These are phyloP conservation scores for Arctia plantaginis DNA, from an alignment of 2,888 invertebrate species.

Conservation along the genomic window DNA sequence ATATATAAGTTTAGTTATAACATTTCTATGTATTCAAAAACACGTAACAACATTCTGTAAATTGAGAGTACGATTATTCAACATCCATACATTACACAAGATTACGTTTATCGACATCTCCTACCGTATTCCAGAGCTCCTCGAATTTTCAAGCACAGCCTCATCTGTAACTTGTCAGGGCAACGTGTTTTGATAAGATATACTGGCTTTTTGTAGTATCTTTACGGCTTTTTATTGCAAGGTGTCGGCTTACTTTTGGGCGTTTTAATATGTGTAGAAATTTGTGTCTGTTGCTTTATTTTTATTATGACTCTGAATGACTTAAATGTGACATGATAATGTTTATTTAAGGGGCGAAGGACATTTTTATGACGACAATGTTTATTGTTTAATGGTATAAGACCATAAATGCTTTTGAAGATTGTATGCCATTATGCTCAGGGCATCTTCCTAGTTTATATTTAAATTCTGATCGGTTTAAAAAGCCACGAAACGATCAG, in stretches of 20 bases:
- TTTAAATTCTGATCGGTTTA: too few relatives aligned
- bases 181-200: conserved; percentile 66
- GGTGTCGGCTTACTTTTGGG: conserved; percentile 11
- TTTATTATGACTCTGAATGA: background rate
- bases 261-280: conserved; percentile 1
- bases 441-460: too few relatives aligned
- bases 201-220: conserved; percentile 28
- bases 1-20: background rate
- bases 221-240: conserved; percentile 25
- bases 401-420: too few relatives aligned
- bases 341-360: background rate
- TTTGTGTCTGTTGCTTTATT: background rate
- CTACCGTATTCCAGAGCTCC: conserved; percentile 32
- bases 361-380: background rate
- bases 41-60: background rate
- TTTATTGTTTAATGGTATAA: background rate
- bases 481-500: too few relatives aligned
- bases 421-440: too few relatives aligned
- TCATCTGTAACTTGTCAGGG: conserved; percentile 66
- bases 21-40: background rate
- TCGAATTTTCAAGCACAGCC: conserved; percentile 59
- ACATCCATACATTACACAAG: conserved; percentile 10
- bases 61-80: conserved; percentile 5
- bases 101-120: conserved; percentile 18
- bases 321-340: background rate